Evolutionary conservation across 2,888 invertebrate species (phyloP), one percentile per base, ranked within the genome.

Genomic region (Acrocera orbiculus): DNA sequence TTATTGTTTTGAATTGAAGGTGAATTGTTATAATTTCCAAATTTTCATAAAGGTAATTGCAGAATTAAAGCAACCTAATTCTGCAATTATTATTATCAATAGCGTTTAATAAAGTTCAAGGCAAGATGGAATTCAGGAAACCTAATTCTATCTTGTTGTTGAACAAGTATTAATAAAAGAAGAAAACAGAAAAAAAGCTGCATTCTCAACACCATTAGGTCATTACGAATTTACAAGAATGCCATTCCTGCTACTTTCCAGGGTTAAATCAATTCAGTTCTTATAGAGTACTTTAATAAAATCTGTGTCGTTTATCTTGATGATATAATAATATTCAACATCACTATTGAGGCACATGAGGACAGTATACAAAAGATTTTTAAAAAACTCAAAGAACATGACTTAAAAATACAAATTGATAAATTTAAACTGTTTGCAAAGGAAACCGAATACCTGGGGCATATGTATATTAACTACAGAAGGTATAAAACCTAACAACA

Each of bases 261-360:
- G 20, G 13, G 36, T 10, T 2, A 23, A 9, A 26, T 37, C 16
- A 42, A 47, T 33, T 40, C 41, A 28, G 34, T 47, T 6, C 27
- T 49, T 11, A 26, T 35, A 25, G 46, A 43, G 5, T 28, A 46
- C 3, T 30, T 39, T 17, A 37, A 40, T 16, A 43, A 43, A 38
- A 35, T 32, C 11, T 44, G 47, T 27, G 41, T 51, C 4, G 46
- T 51, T 2, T 51, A 47, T 35, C 38, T 48, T 26, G 51, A 51
- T 27, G 49, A 50, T 32, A 43, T 47, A 2, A 39, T 54, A 7
- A 38, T 49, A 11, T 48, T 42, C 28, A 39, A 34, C 3, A 44
- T 38, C 6, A 41, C 40, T 2, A 25, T 47, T 7, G 42, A 47
- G 31, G 48, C 49, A 38, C 49, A 47, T 27, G 35, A 40, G 4